Evolutionary conservation across 2,888 invertebrate genomes (phyloP).

Genomic region (Auanema freiburgensis): DNA sequence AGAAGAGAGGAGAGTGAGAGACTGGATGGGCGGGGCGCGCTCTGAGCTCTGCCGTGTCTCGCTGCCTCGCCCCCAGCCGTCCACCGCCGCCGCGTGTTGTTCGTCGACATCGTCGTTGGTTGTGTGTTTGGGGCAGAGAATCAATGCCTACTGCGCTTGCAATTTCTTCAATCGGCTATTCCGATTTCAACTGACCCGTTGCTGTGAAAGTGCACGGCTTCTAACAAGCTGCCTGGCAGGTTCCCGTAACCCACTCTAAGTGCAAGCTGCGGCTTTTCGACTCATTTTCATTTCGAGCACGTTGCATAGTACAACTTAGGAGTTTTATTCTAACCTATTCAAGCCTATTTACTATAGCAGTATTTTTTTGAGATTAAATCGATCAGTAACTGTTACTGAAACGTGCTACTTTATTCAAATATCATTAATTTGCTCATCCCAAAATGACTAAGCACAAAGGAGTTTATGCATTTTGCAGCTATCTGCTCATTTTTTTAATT

Average conservation of each 20-base stretch:
- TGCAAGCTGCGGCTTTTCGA: not conserved
- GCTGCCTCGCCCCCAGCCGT: conserved; percentile 10
- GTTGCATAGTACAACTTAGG: no score
- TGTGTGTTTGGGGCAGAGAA: conserved; percentile 2
- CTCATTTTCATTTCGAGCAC: no score
- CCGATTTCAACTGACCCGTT: conserved; percentile 4
- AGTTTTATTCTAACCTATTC: no score
- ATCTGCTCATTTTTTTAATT: conserved; percentile 4
- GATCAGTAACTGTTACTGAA: not conserved
- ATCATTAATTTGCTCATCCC: conserved; percentile 1
- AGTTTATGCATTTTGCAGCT: not conserved
- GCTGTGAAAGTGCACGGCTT: not conserved
- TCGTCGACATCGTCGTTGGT: no score
- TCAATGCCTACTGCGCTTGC: conserved; percentile 17
- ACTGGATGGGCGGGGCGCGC: conserved; percentile 11
- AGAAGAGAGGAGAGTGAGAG: not conserved
- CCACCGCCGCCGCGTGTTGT: conserved; percentile 12
- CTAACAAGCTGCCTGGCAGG: not conserved
- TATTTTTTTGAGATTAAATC: no score
- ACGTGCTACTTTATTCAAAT: not conserved
- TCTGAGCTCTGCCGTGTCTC: conserved; percentile 21
- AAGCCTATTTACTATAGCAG: no score
- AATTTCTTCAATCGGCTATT: conserved; percentile 7
- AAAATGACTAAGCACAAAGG: no score
- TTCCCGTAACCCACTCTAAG: not conserved